Evolutionary conservation across 2,888 invertebrate species (phyloP), one percentile per base, ranked within the genome.

Genomic region (Ceraclea dissimilis): DNA sequence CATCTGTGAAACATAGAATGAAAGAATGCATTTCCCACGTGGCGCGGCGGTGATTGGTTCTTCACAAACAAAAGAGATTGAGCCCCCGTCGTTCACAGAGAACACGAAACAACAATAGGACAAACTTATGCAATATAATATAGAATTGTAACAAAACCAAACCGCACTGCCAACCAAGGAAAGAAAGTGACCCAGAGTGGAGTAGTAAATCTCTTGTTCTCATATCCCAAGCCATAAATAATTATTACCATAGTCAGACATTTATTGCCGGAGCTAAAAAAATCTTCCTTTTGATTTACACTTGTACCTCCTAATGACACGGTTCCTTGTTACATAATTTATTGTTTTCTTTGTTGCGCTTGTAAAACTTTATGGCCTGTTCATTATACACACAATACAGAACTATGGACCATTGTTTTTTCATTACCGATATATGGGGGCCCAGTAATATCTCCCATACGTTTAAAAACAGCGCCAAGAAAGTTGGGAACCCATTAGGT

Each of bases 121-220:
- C 39, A n/a, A n/a, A n/a, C 49, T 39, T 56, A 56, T 58, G 58
- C 60, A 60, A 60, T 56, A 47, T 54, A 58, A 51, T 53, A n/a
- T n/a, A n/a, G n/a, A 46, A 34, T 22, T 33, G 39, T 39, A 16
- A 39, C 39, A 16, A 16, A 13, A n/a, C 39, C 39, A 13, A 4
- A 39, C 39, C 39, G 13, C 2, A 4, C 13, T 8, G 39, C 39
- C n/a, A 39, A 4, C 39, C 39, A 26, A 49, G 39, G 54, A 55
- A 58, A 56, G 60, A 60, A 60, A 58, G 60, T 58, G 54, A 58
- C 60, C 60, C 60, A 56, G 56, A 56, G 57, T 33, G 34, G 53
- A 52, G 58, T 33, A 51, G 57, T 60, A 60, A 60, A 60, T 58
- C 56, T 54, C 49, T 52, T 50, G 50, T 48, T 26, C 49, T 49